A percentile compares a stretch with the other conserved stretches of the same genome.
phyloP scores from a whole-genome alignment of 2,113 vertebrate species.

The Hippocampus comes region DNA sequence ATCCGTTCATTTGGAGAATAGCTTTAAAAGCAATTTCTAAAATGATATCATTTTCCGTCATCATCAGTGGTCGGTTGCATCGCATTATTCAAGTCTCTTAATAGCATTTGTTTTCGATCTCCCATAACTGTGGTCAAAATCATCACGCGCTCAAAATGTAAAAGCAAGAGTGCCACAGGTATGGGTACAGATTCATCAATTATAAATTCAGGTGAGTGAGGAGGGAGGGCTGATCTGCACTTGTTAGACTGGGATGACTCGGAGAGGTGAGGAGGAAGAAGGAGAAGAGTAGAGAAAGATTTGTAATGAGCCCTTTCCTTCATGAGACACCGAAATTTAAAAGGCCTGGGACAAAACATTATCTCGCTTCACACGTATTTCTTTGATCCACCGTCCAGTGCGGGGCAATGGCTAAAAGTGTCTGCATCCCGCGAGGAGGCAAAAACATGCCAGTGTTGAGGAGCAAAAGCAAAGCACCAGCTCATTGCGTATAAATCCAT shows the following conservation, averaged over 20 bases:
- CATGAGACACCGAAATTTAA: slow-evolving; percentile 27
- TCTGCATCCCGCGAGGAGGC: background rate
- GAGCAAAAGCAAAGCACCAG: slow-evolving; percentile 17
- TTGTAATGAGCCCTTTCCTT: slow-evolving; percentile 43
- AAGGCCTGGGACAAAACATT: slow-evolving; percentile 6
- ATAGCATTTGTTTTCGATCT: background rate
- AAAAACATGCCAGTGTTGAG: background rate
- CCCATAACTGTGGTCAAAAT: background rate
- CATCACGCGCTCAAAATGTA: background rate
- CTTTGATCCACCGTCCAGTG: background rate
- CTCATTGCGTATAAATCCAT: slow-evolving; percentile 32
- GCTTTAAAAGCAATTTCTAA: background rate
- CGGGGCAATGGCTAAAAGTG: background rate
- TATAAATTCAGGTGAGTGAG: slow-evolving; percentile 6
- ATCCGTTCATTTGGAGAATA: background rate
- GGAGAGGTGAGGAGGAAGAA: slow-evolving; percentile 21
- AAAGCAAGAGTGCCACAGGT: background rate
- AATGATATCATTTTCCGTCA: background rate
- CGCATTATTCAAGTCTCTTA: no score
- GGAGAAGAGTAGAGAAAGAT: slow-evolving; percentile 32
- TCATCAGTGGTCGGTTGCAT: background rate
- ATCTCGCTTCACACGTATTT: background rate
- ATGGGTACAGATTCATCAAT: background rate
- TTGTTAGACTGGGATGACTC: slow-evolving; percentile 34
- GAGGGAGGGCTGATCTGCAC: slow-evolving; percentile 5